phyloP scores from a whole-genome alignment of 35 echinoderm and acorn worm species.

The Acanthaster planci region DNA sequence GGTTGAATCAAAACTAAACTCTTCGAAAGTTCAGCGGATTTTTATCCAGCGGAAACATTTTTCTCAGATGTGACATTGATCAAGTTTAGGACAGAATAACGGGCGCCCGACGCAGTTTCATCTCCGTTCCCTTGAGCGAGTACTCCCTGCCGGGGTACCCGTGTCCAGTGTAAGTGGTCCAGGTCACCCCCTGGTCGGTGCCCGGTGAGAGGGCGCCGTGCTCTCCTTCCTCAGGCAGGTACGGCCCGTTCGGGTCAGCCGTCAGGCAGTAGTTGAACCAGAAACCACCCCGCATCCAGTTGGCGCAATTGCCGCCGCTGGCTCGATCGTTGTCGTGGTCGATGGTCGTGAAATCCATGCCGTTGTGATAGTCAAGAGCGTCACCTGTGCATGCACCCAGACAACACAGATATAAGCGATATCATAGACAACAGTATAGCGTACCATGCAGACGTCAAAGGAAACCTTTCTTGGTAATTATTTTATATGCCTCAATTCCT shows the following conservation, averaged over 20 bases:
- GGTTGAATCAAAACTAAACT: too few species aligned
- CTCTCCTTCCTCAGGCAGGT: neutral
- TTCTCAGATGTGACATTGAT: too few species aligned
- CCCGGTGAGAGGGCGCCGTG: neutral
- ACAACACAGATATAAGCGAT: too few species aligned
- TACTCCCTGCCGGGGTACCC: neutral
- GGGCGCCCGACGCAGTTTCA: neutral
- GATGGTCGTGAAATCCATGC: slow-evolving; percentile 37
- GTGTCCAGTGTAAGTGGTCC: neutral
- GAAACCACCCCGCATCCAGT: slow-evolving; percentile 35
- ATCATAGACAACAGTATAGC: too few species aligned
- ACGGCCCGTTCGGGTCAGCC: slow-evolving; percentile 44
- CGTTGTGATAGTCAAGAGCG: slow-evolving; percentile 22
- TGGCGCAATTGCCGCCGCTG: slow-evolving; percentile 31
- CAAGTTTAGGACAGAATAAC: neutral
- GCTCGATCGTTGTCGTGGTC: slow-evolving; percentile 41
- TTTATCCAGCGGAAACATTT: too few species aligned
- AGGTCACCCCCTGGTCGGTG: neutral
- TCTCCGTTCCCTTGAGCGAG: slow-evolving; percentile 15
- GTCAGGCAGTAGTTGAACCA: slow-evolving; percentile 44
- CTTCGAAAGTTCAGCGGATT: too few species aligned
- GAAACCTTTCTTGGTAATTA: too few species aligned
- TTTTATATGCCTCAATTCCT: too few species aligned
- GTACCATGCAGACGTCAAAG: too few species aligned
- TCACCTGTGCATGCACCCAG: slow-evolving; percentile 18